Conservation (phyloP, 2,113 vertebrate genomes). For the Microcebus lehilahytsara region DNA sequence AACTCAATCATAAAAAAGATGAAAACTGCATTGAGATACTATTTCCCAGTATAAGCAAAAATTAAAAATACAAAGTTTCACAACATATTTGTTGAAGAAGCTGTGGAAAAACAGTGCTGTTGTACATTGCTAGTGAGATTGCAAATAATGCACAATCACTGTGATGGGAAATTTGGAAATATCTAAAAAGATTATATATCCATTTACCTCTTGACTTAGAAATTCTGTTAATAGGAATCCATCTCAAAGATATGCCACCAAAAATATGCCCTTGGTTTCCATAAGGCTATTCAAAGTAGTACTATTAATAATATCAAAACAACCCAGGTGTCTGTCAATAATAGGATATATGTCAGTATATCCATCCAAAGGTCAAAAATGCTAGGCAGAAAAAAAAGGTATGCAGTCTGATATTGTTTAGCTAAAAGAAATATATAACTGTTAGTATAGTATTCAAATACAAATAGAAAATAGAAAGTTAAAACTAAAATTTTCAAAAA, state of each 20-base stretch:
- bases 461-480: not conserved
- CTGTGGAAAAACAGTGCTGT: not conserved
- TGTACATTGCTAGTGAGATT: not conserved
- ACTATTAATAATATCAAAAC: not conserved
- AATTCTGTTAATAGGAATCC: not conserved
- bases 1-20: not conserved
- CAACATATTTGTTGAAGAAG: not conserved
- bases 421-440: not conserved
- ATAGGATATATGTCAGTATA: not conserved
- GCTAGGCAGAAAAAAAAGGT: not conserved
- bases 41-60: not conserved
- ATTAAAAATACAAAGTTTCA: not conserved
- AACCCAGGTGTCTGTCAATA: not conserved
- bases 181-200: not conserved
- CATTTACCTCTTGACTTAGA: not conserved
- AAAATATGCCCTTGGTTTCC: not conserved
- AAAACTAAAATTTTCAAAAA: not conserved
- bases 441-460: not conserved
- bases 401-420: not conserved
- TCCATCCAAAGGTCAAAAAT: not conserved
- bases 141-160: not conserved
- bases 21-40: not conserved
- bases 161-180: not conserved
- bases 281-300: not conserved
- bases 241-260: not conserved